A percentile compares a stretch with the other conserved stretches of the same genome.
phyloP scores from a whole-genome alignment of 2,113 vertebrate species.

The Platysteira castanea region DNA sequence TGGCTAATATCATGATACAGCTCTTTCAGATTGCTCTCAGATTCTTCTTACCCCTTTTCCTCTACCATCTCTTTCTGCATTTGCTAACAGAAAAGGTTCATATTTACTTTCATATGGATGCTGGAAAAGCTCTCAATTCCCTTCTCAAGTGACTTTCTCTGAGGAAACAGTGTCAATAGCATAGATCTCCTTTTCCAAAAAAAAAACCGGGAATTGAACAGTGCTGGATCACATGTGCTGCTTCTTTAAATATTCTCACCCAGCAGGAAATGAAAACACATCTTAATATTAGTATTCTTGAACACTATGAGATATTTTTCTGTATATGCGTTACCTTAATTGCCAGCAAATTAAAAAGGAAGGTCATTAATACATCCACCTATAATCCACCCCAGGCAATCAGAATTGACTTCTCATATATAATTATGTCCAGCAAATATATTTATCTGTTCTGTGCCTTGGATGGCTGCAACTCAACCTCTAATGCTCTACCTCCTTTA shows the following conservation, averaged over 20 bases:
- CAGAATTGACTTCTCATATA: not conserved
- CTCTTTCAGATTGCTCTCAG: not conserved
- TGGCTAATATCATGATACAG: not conserved
- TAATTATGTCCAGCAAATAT: not conserved
- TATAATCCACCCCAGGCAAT: not conserved
- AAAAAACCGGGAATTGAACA: not conserved
- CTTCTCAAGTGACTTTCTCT: not conserved
- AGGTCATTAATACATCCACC: not conserved
- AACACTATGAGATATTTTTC: not conserved
- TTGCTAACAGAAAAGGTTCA: not conserved
- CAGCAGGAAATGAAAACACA: not conserved
- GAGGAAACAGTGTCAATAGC: not conserved
- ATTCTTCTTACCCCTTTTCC: not conserved
- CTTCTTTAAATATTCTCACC: not conserved
- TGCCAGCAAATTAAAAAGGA: not conserved
- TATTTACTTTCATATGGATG: not conserved
- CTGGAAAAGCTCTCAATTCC: not conserved
- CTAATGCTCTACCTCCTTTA: not conserved
- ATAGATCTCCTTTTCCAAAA: not conserved
- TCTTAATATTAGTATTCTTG: not conserved
- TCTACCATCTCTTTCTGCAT: not conserved
- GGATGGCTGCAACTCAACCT: not conserved
- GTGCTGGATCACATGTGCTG: fast-evolving
- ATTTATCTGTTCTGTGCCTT: not conserved
- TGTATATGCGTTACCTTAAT: not conserved